Percentiles rank a stretch among this genome's conserved stretches.
phyloP scores from a whole-genome alignment of 2,113 vertebrate species.

The Rhabdornis inornatus region DNA sequence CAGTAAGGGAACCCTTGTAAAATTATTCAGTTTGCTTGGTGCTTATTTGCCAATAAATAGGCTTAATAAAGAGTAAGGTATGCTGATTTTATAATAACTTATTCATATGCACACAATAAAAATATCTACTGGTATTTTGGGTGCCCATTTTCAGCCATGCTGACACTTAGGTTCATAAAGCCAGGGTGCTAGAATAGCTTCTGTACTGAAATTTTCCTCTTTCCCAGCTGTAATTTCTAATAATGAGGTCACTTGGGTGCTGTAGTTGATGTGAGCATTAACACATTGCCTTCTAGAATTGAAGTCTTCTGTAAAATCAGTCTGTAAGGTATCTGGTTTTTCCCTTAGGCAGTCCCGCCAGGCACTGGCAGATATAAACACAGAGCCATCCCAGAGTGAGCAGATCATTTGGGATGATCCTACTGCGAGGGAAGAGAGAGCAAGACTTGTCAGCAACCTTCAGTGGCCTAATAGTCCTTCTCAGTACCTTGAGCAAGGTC shows the following conservation, averaged over 20 bases:
- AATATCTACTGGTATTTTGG: background rate
- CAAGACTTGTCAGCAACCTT: conserved; percentile 90
- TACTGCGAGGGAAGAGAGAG: conserved; percentile 92
- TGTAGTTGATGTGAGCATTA: background rate
- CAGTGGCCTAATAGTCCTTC: conserved; percentile 94
- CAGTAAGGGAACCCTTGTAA: background rate
- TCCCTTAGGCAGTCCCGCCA: conserved; percentile 82
- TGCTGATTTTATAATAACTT: background rate
- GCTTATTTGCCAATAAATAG: background rate
- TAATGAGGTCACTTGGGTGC: background rate
- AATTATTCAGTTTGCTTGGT: background rate
- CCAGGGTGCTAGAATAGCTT: background rate
- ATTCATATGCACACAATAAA: background rate
- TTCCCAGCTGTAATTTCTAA: background rate
- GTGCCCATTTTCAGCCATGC: background rate
- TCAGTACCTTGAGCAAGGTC: conserved; percentile 80
- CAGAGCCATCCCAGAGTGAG: conserved; percentile 94
- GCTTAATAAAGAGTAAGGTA: background rate
- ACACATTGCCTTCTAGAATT: background rate
- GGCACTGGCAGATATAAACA: conserved; percentile 81
- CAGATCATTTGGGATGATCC: conserved; percentile 99
- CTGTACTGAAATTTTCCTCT: background rate
- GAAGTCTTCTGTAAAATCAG: background rate
- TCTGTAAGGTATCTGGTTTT: background rate
- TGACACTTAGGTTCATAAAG: background rate